A percentile compares a stretch with the other conserved stretches of the same genome.
phyloP scores from a whole-genome alignment of 2,797 vertebrate species.

The Argya squamiceps region DNA sequence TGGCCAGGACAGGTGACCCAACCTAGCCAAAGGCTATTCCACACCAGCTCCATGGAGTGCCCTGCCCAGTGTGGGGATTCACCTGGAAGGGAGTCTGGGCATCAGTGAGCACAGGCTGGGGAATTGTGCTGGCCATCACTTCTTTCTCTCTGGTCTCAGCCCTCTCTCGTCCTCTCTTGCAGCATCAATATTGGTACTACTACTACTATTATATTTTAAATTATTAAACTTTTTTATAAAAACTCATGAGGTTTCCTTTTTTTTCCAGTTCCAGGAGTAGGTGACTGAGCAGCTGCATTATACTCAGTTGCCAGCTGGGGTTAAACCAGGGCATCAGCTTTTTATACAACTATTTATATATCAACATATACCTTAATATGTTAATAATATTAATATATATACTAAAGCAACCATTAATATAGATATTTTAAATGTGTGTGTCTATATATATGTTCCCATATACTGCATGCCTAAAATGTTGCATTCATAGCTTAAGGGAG shows the following conservation, averaged over 20 bases:
- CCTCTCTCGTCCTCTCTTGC: neutral
- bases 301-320: neutral
- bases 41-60: rapidly evolving
- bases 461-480: neutral
- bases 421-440: neutral
- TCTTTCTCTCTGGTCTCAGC: neutral
- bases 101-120: neutral
- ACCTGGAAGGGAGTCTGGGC: neutral
- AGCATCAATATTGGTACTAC: neutral
- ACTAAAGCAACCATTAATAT: neutral
- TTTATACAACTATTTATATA: neutral
- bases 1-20: rapidly evolving
- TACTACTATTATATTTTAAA: neutral
- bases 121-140: neutral
- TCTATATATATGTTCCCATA: too few species aligned
- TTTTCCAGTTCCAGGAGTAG: neutral
- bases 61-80: too few species aligned
- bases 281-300: neutral
- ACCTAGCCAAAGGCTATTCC: too few species aligned
- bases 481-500: neutral
- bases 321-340: neutral
- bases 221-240: neutral
- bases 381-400: too few species aligned
- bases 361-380: neutral
- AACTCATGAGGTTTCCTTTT: neutral